Evolutionary conservation across 1,140 invertebrate genomes (phyloP), one percentile per base, ranked within the genome.

Genomic region (Zaprionus capensis): DNA sequence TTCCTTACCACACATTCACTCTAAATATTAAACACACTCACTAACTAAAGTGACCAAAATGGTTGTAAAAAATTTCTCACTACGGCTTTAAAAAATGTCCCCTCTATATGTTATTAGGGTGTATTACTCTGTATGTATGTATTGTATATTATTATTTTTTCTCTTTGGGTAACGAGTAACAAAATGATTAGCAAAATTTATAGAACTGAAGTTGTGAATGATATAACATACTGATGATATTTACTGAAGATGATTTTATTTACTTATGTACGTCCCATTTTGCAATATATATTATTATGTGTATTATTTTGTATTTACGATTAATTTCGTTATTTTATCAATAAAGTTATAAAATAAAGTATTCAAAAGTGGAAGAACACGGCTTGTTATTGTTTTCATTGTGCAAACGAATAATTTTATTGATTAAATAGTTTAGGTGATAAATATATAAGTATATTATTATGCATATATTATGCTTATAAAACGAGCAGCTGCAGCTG

Each of bases 391-490:
- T 17, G 12, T 31, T 57, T 63, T 73, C 62, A 72, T 82, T 90
- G 82, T 90, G 85, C 86, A 90, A 90, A 90, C 85, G 82, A 90
- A 85, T 85, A 90, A 90, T 90, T 90, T 90, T 90, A 90, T 90
- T 90, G 86, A 82, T 90, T 90, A 82, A 85, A 85, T 90, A 88
- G 64, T 71, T 79, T 69, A 78, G 56, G 70, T 82, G 83, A 82
- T 87, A 90, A 81, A 88, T 88, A 88, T 81, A 74, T 79, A 71
- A 63, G 44, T 69, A 78, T 76, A 65, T 65, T 73, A 72, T 65
- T 76, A 64, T 28, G 56, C 38, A 72, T 73, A 67, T 51, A 67
- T 51, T 71, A 63, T 69, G 58, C 66, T 69, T 72, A 68, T 68
- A 61, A 69, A 36, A 15, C 41, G 44, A 28, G 34, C 72, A 82